Evolutionary conservation across 2,888 invertebrate genomes (phyloP).

Genomic region (Nomada fabriciana): DNA sequence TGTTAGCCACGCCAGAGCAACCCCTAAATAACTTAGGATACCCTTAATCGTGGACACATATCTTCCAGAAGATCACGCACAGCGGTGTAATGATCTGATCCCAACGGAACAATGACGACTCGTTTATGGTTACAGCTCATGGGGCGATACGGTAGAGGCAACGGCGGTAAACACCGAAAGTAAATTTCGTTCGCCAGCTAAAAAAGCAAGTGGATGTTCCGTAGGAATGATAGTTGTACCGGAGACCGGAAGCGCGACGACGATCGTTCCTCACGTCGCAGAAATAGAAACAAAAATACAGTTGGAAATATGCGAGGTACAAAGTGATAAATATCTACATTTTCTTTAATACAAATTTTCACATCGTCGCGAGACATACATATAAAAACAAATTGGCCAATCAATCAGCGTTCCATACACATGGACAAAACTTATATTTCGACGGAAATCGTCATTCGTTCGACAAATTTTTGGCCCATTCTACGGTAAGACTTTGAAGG

Average conservation of each 20-base stretch:
- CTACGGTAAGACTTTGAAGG: not conserved
- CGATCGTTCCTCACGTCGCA: slow-evolving; percentile 82
- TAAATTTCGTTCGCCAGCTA: slow-evolving; percentile 39
- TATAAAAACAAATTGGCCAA: too few species aligned
- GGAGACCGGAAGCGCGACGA: slow-evolving; percentile 77
- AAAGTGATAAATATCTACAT: not conserved
- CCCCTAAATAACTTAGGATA: too few species aligned
- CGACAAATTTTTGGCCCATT: not conserved
- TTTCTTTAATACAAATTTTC: too few species aligned
- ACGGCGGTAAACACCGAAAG: slow-evolving; percentile 11
- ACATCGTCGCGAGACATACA: too few species aligned
- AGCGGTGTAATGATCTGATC: not conserved
- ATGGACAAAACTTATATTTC: too few species aligned
- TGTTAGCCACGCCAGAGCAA: not conserved
- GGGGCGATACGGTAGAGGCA: slow-evolving; percentile 24
- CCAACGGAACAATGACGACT: not conserved
- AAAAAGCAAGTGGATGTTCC: slow-evolving; percentile 16
- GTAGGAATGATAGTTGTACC: slow-evolving; percentile 26
- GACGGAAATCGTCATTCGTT: not conserved
- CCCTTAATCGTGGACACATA: not conserved
- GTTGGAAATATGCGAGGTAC: slow-evolving; percentile 57
- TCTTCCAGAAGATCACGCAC: slow-evolving; percentile 17
- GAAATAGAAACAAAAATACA: slow-evolving; percentile 80
- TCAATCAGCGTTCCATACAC: too few species aligned
- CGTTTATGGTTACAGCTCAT: slow-evolving; percentile 29